Evolutionary conservation across 2,113 vertebrate species (phyloP), one percentile per base, ranked within the genome.

Genomic region (Turnix velox): DNA sequence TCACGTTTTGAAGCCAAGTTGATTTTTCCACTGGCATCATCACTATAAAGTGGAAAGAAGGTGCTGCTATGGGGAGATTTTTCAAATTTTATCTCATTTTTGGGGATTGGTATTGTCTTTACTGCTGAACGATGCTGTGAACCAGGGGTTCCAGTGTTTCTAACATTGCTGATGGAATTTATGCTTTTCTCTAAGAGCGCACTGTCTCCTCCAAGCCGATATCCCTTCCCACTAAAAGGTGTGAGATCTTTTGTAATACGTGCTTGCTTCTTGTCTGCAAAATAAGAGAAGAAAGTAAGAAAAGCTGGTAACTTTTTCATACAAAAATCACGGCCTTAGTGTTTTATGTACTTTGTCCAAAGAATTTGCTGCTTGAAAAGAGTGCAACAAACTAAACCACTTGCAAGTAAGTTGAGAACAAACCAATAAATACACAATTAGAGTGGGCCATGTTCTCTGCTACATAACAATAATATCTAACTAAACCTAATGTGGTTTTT

Each of bases 201-300:
- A 68, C 61, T 61, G 2, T 95, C 97, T 43, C 71, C 97, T 82
- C 98, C 98, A 16, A 99, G 98, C 9, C 97, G 71, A 90, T 98
- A 98, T 4, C 99, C 99, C 78, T 81, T 98, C 19, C 99, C 99
- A 75, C 97, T 98, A 46, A 99, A 99, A 16, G 98, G 98, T 25
- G 98, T 94, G 18, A 98, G 30, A 20, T 95, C 97, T 84, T 98
- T 97, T 6, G 80, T 96, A 62, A 97, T 97, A 71, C 69, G 93
- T 18, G 35, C 95, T 39, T 88, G 88, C 31, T 96, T 92, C 81
- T 91, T 96, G 61, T 69, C 98, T 99, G 96, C 37, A 97, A 96
- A 91, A 77, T 37, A 31, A 52, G 10, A 35, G 6, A 43, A 31
- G 45, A 97, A 96, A 88, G 46, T 18, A 79, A 45, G 15, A 46